Base-by-base conservation (phyloP, 2,888 invertebrate genomes). In the Pterobdella sp. region DNA sequence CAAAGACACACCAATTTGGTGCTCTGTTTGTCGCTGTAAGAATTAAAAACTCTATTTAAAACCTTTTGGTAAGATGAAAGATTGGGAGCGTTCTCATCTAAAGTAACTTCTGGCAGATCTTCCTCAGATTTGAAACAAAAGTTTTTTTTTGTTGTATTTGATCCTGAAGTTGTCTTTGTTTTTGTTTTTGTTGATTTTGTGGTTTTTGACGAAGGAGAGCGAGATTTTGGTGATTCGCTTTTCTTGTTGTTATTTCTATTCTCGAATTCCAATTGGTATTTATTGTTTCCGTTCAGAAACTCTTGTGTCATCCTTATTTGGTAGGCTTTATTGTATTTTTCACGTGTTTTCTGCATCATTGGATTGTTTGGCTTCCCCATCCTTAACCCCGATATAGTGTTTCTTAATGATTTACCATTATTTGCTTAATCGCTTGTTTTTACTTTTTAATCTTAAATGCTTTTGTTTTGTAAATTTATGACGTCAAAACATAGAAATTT, bases 31-130 rank as follows among this genome's bases (percentile, higher is more conserved):
- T 56, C 60, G n/a, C 3, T 56, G 4, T 56, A 26, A 26, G 60
- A 26, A 26, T 56, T 56, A 22, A 56, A 56, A 22, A 56, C 60
- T 22, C 60, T 4, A 18, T 56, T 26, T 3, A 56, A 3, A 4
- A 56, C 60, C n/a, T 56, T 56, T 22, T 56, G 60, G 60, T 56
- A 56, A 3, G 60, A 56, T 22, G 60, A 56, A 26, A 56, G 60
- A 22, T 7, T 56, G 4, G 60, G 60, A 3, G 60, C 60, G n/a
- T 56, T 26, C 4, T 56, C 60, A n/a, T 56, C 60, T 3, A 56
- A 26, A n/a, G n/a, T n/a, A n/a, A n/a, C n/a, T n/a, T n/a, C n/a
- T 22, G 7, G 60, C 4, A 14, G 14, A 4, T 14, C 10, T 22
- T 56, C 60, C 3, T 7, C 7, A 56, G 3, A 3, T n/a, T 3